Percentiles rank a stretch among this genome's conserved stretches.
Conservation (phyloP, 2,113 vertebrate genomes). For the Protomyctophum bolini region DNA sequence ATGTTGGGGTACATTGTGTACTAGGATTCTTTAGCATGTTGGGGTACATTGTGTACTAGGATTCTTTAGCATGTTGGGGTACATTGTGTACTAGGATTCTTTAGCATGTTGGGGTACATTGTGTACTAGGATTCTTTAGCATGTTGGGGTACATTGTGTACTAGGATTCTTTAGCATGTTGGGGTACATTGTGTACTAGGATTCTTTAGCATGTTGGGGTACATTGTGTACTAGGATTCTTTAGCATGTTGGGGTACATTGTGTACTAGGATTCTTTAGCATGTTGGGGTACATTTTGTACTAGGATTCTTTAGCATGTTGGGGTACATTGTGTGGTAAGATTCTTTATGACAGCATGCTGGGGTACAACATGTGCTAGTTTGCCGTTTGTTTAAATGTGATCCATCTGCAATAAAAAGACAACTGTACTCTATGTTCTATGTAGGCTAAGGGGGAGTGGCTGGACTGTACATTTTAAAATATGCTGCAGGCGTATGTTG, state of each 20-base stretch:
- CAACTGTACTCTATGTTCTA: too few relatives aligned
- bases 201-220: too few relatives aligned
- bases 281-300: neutral
- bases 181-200: slow-evolving; percentile 1
- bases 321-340: slow-evolving; percentile 1
- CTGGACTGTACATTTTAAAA: neutral
- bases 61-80: neutral
- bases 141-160: neutral
- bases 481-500: neutral
- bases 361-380: too few relatives aligned
- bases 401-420: neutral
- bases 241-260: neutral
- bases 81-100: neutral
- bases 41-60: neutral
- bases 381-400: neutral
- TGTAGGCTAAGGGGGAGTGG: neutral
- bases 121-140: neutral
- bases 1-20: too few relatives aligned
- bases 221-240: neutral
- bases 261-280: neutral
- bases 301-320: neutral
- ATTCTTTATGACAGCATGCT: too few relatives aligned
- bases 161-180: neutral
- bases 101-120: neutral
- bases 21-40: too few relatives aligned